Percentiles rank a stretch among this genome's conserved stretches.
These are phyloP conservation scores for Adelges cooleyi DNA, from an alignment of 1,140 invertebrate genomes.

Conservation along the genomic window DNA sequence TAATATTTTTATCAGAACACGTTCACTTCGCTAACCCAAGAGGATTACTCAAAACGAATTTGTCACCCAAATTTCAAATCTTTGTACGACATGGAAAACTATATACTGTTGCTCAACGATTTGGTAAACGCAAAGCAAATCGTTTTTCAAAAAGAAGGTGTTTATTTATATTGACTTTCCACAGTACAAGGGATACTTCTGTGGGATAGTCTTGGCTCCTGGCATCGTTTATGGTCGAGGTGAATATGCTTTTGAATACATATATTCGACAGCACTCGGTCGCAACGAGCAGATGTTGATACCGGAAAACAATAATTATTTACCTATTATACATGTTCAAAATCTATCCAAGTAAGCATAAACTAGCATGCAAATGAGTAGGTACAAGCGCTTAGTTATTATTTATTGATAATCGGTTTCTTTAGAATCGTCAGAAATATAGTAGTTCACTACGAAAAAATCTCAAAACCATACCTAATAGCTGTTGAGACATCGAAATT, in stretches of 20 bases:
- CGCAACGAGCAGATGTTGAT: not conserved
- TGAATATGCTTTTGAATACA: not conserved
- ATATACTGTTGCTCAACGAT: slow-evolving; percentile 1
- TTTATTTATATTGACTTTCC: not conserved
- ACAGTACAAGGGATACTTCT: slow-evolving; percentile 12
- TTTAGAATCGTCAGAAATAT: slow-evolving; percentile 23
- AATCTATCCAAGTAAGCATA: slow-evolving; percentile 5
- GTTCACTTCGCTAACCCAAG: not conserved
- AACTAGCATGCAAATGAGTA: not conserved
- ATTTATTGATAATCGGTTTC: not conserved
- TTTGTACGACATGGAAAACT: slow-evolving; percentile 9
- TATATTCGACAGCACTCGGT: not conserved
- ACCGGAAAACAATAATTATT: not conserved
- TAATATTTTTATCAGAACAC: too few relatives aligned
- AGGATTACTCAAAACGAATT: slow-evolving; percentile 7
- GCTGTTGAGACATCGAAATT: slow-evolving; percentile 4
- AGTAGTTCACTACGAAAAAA: not conserved
- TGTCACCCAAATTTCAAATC: slow-evolving; percentile 8
- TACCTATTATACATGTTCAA: slow-evolving; percentile 21
- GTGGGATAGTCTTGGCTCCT: slow-evolving; percentile 2
- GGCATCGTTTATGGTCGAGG: slow-evolving; percentile 18
- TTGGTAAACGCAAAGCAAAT: not conserved
- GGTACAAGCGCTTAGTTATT: not conserved
- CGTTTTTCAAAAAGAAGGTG: not conserved
- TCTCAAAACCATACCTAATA: not conserved